A percentile compares a stretch with the other conserved stretches of the same genome.
phyloP scores from a whole-genome alignment of 2,888 invertebrate species.

The Carcina quercana region DNA sequence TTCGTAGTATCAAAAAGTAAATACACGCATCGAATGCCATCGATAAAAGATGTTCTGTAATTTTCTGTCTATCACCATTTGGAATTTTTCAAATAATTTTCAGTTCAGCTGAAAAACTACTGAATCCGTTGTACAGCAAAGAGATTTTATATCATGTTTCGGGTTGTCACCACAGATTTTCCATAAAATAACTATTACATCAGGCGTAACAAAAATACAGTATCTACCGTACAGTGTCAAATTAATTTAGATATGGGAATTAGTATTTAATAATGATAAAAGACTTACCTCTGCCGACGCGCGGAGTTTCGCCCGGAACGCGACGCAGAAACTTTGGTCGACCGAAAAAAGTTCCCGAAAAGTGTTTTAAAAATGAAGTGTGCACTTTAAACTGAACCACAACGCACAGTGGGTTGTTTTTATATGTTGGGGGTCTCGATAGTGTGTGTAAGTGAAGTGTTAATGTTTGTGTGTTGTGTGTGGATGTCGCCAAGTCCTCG shows the following conservation, averaged over 20 bases:
- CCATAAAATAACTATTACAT: too few species aligned
- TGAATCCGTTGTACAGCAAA: too few species aligned
- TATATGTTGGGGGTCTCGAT: conserved; percentile 20
- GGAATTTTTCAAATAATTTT: too few species aligned
- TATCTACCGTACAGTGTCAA: conserved; percentile 22
- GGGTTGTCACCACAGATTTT: too few species aligned
- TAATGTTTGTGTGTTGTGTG: conserved; percentile 21
- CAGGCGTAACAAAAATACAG: too few species aligned
- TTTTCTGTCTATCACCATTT: too few species aligned
- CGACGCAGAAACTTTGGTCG: conserved; percentile 40
- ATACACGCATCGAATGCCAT: too few species aligned
- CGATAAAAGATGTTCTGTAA: too few species aligned
- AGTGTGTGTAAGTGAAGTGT: too few species aligned
- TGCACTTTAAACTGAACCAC: conserved; percentile 42
- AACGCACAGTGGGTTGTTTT: conserved; percentile 27
- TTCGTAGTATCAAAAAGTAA: too few species aligned
- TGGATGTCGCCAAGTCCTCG: conserved; percentile 43
- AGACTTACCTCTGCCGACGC: conserved; percentile 27
- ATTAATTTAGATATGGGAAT: conserved; percentile 6
- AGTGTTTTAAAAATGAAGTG: conserved; percentile 25
- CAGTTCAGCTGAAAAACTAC: too few species aligned
- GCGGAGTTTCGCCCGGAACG: conserved; percentile 21
- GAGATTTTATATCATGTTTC: too few species aligned
- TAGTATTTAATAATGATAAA: conserved; percentile 14
- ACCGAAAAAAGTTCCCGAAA: conserved; percentile 39